Evolutionary conservation across 2,113 vertebrate genomes (phyloP), one percentile per base, ranked within the genome.

Genomic region (Chelonoidis abingdonii): DNA sequence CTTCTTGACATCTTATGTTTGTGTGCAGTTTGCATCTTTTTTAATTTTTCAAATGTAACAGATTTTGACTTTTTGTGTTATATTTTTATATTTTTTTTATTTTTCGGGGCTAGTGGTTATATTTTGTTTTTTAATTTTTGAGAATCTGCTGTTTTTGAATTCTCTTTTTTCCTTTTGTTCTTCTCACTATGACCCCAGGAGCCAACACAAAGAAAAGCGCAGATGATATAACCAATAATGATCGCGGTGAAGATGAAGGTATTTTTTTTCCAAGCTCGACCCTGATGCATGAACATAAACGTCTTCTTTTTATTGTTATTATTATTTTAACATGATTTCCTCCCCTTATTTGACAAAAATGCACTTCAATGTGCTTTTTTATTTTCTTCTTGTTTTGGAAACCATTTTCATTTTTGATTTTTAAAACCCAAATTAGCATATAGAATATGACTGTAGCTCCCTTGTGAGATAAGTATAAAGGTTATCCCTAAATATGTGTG

Each of bases 181-280:
- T 98, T 98, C 98, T 98, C 98, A 97, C 88, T 98, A 97, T 98
- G 98, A 99, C 98, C 98, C 95, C 98, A 99, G 99, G 99, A 98
- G 98, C 98, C 98, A 99, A 98, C 98, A 98, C 98, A 98, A 99
- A 99, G 98, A 99, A 98, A 98, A 98, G 98, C 98, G 98, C 96
- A 97, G 98, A 99, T 98, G 99, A 98, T 99, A 98, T 99, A 98
- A 98, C 98, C 98, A 99, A 97, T 99, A 99, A 99, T 99, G 99
- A 99, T 96, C 98, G 98, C 98, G 98, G 97, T 98, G 98, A 98
- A 97, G 98, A 99, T 96, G 98, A 99, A 99, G 99, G 99, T 99
- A 99, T 99, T 99, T 99, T 98, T 47, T 97, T 94, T 93, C 92
- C 97, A 98, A 98, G 97, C 95, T 98, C 98, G 88, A 98, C 92